Base-by-base conservation (phyloP, 2,888 invertebrate species). In the Ischnura elegans region DNA sequence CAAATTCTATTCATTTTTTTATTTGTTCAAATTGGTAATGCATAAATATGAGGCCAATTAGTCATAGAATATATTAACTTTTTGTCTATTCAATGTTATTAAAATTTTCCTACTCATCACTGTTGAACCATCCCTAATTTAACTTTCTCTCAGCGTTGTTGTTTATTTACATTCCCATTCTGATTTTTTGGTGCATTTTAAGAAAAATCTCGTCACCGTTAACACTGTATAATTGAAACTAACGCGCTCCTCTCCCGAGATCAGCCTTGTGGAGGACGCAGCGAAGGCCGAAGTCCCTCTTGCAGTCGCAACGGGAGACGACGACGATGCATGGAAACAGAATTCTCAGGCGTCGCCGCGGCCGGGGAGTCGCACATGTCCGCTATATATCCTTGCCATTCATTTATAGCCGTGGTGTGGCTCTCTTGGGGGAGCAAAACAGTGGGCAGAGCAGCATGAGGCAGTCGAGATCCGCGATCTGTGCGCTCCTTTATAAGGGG, bases 261-360 rank as follows among this genome's bases (percentile, higher is more conserved):
- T 36, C 76, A 76, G 13, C 76, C 76, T 76, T 76, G 76, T 36
- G 76, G 76, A 76, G 76, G 76, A 36, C 76, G 76, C 36, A 36
- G 36, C 76, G 76, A 76, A 10, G 76, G 76, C 29, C 36, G 76
- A 76, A n/a, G 8, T 76, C 76, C 76, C 76, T 76, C 36, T 76
- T 76, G 16, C n/a, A 76, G 76, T 36, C 76, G n/a, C 29, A 76
- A 76, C 76, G 76, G 76, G 76, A 76, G 36, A 76, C 76, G 76
- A 76, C 36, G 36, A 76, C 76, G 76, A 76, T 76, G 36, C 36
- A 36, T 36, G 76, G 76, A 1, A n/a, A n/a, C 0, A 36, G 76
- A 76, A 76, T 76, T 36, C 76, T 29, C 76, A 6, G 76, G 16
- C 36, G 76, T 76, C 76, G 76, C 76, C 36, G 10, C n/a, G n/a